A percentile compares a stretch with the other conserved stretches of the same genome.
These are phyloP conservation scores for Enteromius treurensis DNA, from an alignment of 2,797 vertebrate genomes.

Conservation along the genomic window DNA sequence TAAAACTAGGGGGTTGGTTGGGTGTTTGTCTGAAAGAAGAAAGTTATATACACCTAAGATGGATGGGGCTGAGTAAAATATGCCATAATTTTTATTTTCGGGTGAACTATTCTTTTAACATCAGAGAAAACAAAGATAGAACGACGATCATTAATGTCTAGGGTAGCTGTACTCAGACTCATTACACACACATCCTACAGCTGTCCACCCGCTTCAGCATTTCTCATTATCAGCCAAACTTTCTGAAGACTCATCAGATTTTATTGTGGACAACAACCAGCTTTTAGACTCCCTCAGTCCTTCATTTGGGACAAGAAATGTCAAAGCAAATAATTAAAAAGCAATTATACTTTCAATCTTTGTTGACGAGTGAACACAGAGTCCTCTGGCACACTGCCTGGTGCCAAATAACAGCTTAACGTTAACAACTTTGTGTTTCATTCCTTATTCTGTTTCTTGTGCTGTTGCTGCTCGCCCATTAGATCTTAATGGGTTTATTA, in stretches of 20 bases:
- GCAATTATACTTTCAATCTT: slow-evolving; percentile 46
- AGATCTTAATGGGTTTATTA: slow-evolving; percentile 59
- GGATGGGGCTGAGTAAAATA: no score
- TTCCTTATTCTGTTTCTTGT: slow-evolving; percentile 25
- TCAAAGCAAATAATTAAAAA: slow-evolving; percentile 11
- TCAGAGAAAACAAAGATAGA: not conserved
- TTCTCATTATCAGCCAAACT: slow-evolving; percentile 21
- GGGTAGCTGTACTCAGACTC: not conserved
- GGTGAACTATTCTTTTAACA: no score
- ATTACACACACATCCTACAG: slow-evolving; percentile 3
- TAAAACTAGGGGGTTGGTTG: no score
- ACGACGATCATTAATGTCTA: not conserved
- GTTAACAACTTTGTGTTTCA: slow-evolving; percentile 28
- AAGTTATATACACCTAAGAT: no score
- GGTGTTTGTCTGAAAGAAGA: no score
- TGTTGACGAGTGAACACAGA: slow-evolving; percentile 34
- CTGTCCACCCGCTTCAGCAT: slow-evolving; percentile 13
- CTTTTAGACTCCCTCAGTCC: not conserved
- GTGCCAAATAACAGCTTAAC: slow-evolving; percentile 18
- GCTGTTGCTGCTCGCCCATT: slow-evolving; percentile 46
- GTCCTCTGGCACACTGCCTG: slow-evolving; percentile 10
- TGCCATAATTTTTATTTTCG: no score
- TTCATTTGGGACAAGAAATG: slow-evolving; percentile 2
- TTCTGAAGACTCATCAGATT: slow-evolving; percentile 20
- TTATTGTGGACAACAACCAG: not conserved